phyloP scores from a whole-genome alignment of 2,888 invertebrate species.

The Athrips mouffetella region DNA sequence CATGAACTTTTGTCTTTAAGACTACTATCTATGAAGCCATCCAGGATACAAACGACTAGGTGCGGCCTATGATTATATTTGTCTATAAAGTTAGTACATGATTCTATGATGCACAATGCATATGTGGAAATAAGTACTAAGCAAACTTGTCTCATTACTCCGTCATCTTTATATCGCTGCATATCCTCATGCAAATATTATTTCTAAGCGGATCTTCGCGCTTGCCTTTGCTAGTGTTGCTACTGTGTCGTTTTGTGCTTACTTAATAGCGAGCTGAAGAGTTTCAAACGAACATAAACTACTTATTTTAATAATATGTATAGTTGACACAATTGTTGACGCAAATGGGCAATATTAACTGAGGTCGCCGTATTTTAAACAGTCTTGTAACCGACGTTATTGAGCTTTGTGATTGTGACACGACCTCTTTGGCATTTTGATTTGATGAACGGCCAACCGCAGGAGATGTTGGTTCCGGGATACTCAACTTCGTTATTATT shows the following conservation, averaged over 20 bases:
- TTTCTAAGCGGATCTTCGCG: conserved; percentile 37
- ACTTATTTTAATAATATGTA: not conserved
- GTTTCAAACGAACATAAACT: conserved; percentile 18
- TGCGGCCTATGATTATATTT: not conserved
- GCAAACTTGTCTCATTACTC: conserved; percentile 26
- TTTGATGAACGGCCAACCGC: too few relatives aligned
- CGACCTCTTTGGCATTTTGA: too few relatives aligned
- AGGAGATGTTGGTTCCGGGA: too few relatives aligned
- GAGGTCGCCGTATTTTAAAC: conserved; percentile 25
- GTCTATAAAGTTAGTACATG: not conserved
- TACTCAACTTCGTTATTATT: too few relatives aligned
- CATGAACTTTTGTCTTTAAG: conserved; percentile 6
- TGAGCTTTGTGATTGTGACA: too few relatives aligned
- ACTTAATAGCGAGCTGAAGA: conserved; percentile 34
- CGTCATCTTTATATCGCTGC: conserved; percentile 28
- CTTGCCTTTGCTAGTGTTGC: conserved; percentile 32
- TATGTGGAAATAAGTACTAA: not conserved
- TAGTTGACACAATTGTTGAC: not conserved
- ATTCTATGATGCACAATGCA: not conserved
- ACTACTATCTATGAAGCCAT: not conserved
- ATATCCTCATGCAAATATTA: conserved; percentile 31
- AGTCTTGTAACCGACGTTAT: too few relatives aligned
- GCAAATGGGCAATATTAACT: conserved; percentile 17
- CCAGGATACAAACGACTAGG: not conserved
- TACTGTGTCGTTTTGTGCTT: conserved; percentile 34